A percentile compares a stretch with the other conserved stretches of the same genome.
phyloP scores from a whole-genome alignment of 2,113 vertebrate genomes.

The Callochromis pleurospilus region DNA sequence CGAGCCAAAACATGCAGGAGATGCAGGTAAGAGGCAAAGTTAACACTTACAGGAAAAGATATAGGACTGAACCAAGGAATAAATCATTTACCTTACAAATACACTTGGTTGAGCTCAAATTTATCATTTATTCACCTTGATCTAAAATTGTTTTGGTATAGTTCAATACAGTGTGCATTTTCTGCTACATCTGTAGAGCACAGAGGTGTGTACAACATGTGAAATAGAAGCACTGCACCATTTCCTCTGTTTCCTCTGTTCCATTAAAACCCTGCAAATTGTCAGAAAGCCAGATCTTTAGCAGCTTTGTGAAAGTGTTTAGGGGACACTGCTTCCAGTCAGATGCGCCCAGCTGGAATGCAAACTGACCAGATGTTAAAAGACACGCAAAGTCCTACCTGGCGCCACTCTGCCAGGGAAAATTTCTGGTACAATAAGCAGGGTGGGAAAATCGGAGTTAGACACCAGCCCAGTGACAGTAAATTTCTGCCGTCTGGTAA shows the following conservation, averaged over 20 bases:
- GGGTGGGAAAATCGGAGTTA: slow-evolving; percentile 7
- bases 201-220: neutral
- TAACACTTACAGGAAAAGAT: neutral
- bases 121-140: neutral
- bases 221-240: slow-evolving; percentile 5
- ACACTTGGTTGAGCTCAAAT: neutral
- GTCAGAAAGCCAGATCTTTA: neutral
- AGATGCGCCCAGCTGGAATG: slow-evolving; percentile 23
- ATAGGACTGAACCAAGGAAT: neutral
- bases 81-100: neutral
- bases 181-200: neutral
- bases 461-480: slow-evolving; percentile 15
- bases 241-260: neutral
- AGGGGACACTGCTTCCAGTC: neutral
- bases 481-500: slow-evolving; percentile 8
- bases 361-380: slow-evolving; percentile 32
- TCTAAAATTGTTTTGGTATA: neutral
- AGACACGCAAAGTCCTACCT: slow-evolving; percentile 29
- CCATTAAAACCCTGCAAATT: neutral
- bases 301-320: neutral
- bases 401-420: slow-evolving; percentile 29
- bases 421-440: slow-evolving; percentile 48
- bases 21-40: slow-evolving; percentile 69
- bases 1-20: slow-evolving; percentile 61
- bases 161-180: neutral